Percentiles rank a stretch among this genome's conserved stretches.
phyloP scores from a whole-genome alignment of 2,113 vertebrate genomes.

The Oriolus oriolus region DNA sequence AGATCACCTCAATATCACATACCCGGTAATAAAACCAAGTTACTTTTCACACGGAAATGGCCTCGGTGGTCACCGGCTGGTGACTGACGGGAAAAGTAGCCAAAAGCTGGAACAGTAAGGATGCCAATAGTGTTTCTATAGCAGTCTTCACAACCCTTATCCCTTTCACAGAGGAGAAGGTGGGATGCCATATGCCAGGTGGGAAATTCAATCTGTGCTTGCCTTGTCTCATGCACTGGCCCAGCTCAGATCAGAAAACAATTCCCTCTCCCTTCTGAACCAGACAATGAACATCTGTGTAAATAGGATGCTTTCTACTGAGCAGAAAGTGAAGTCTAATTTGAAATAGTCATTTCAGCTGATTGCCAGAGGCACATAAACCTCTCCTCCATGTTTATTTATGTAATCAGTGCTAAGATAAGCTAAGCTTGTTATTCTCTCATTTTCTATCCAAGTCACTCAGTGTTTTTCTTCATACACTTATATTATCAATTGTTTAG shows the following conservation, averaged over 20 bases:
- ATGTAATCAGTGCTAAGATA: background rate
- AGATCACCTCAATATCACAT: background rate
- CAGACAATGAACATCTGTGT: fast-evolving
- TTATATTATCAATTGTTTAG: background rate
- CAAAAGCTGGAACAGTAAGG: background rate
- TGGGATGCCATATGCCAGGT: background rate
- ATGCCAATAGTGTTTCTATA: background rate
- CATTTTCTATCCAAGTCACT: background rate
- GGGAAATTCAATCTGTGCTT: background rate
- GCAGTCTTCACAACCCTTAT: background rate
- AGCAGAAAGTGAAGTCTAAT: background rate
- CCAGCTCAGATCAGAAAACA: background rate
- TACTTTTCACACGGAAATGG: background rate
- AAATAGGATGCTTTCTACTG: background rate
- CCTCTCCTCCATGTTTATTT: background rate
- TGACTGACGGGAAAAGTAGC: background rate
- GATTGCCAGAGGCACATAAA: background rate
- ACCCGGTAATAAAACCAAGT: background rate
- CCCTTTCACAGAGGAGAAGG: background rate
- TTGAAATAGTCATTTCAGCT: background rate
- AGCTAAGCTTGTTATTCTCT: background rate
- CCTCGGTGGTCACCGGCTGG: background rate
- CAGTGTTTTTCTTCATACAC: background rate
- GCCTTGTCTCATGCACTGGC: background rate
- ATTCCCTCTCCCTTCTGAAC: background rate